Evolutionary conservation across 92 coral and sea anemone species (phyloP).

Genomic region (Blastomussa wellsi): DNA sequence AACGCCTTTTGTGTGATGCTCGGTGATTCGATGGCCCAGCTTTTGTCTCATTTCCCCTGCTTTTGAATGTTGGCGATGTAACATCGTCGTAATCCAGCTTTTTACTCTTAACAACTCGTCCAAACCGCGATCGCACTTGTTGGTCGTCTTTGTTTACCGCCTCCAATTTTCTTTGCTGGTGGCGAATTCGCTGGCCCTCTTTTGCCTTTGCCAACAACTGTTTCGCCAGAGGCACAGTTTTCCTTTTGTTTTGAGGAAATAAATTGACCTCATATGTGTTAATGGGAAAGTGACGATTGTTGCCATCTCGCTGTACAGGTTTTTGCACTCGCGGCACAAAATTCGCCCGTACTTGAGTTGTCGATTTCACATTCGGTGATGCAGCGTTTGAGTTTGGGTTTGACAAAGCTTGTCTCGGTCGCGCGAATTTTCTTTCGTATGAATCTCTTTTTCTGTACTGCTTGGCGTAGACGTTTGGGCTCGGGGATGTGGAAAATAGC

Average conservation of each 20-base stretch:
- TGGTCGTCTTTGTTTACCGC: constrained; percentile 44
- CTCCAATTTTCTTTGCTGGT: constrained; percentile 28
- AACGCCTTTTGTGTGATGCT: constrained; percentile 60
- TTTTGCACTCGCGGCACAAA: constrained; percentile 74
- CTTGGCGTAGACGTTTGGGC: constrained; percentile 85
- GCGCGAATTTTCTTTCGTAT: constrained; percentile 86
- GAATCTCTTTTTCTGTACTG: constrained; percentile 93
- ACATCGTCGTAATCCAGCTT: constrained; percentile 94
- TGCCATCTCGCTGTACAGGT: constrained; percentile 11
- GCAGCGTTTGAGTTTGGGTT: too few relatives aligned
- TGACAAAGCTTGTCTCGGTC: too few relatives aligned
- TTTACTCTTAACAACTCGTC: constrained; percentile 97
- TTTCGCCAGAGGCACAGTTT: constrained; percentile 77
- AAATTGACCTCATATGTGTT: constrained; percentile 16
- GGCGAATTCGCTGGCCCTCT: constrained; percentile 64
- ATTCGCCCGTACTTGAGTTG: constrained; percentile 63
- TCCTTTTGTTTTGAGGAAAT: constrained; percentile 44
- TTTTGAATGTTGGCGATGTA: constrained; percentile 66
- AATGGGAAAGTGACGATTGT: neutral
- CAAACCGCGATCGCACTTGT: constrained; percentile 89
- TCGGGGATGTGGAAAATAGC: neutral
- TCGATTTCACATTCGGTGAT: constrained; percentile 67
- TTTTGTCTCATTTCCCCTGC: constrained; percentile 30
- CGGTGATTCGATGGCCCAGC: constrained; percentile 23
- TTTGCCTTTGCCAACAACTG: constrained; percentile 94